Conservation (phyloP, 1,140 invertebrate genomes). For the Vanessa tameamea region DNA sequence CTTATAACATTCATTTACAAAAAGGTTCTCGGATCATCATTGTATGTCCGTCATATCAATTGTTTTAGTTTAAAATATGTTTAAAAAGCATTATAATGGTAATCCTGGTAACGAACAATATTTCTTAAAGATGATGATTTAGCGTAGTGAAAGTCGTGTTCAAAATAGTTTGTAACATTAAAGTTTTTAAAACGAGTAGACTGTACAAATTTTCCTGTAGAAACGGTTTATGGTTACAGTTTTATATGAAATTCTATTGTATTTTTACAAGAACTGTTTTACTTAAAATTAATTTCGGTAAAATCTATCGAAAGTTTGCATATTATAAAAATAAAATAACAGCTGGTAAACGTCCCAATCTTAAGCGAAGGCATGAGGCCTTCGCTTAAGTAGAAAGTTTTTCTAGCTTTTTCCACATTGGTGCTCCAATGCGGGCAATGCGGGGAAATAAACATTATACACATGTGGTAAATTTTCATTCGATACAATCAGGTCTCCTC, state of each 20-base stretch:
- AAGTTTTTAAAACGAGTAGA: neutral
- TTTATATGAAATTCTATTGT: neutral
- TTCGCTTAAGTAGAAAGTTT: too few relatives aligned
- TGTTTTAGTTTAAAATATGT: neutral
- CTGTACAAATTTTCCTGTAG: neutral
- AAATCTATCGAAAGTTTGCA: too few relatives aligned
- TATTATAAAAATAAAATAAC: too few relatives aligned
- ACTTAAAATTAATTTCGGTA: too few relatives aligned
- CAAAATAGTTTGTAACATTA: neutral
- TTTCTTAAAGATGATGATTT: neutral
- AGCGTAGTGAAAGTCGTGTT: neutral
- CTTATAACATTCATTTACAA: neutral
- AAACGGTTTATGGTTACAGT: neutral
- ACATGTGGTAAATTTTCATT: too few relatives aligned
- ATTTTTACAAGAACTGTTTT: too few relatives aligned
- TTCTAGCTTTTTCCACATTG: too few relatives aligned
- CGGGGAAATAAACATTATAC: too few relatives aligned
- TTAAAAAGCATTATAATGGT: conserved; percentile 4
- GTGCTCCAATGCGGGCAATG: too few relatives aligned
- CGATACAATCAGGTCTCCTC: too few relatives aligned
- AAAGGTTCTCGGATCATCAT: neutral
- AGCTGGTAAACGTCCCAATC: too few relatives aligned
- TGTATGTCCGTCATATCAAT: neutral
- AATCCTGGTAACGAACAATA: neutral
- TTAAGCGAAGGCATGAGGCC: too few relatives aligned